Base-by-base conservation (phyloP, 2,113 vertebrate genomes). In the Vicugna pacos region DNA sequence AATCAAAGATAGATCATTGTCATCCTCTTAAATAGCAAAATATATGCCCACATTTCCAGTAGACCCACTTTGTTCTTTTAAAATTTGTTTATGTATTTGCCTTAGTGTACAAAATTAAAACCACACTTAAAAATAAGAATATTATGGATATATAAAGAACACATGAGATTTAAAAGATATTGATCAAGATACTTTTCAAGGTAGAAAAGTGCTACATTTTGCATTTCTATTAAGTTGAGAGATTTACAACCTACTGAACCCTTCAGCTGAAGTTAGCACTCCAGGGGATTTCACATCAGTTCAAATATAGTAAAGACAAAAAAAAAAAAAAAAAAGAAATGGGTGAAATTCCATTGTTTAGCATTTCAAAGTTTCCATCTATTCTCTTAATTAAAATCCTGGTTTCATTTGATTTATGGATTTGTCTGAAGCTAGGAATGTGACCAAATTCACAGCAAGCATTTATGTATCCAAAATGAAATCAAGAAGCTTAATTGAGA, bases 341-440 rank as follows among this genome's bases (percentile, higher is more conserved):
- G 32, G 60, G 46, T 48, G 19, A 96, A 93, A 84, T 94, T 86
- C 28, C 48, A 46, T 89, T 95, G 69, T 95, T 95, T 95, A 95
- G 91, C 87, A 96, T 92, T 95, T 96, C 83, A 97, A 96, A 95
- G 38, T 0, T 83, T 87, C 30, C 24, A 60, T 90, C 56, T 60
- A 58, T 56, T 86, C 46, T 92, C 50, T 89, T 75, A 58, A 85
- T 77, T 91, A 94, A 92, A 93, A 50, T 26, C 15, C 20, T 16
- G 11, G 38, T 80, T 94, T 88, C 69, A 65, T 2, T 42, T 20
- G 77, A 22, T 91, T 95, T 73, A 84, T 50, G 38, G 38, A 96
- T 88, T 91, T 91, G 28, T 92, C 50, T 92, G 70, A 93, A 90
- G 75, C 58, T 38, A 90, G 26, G 20, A 89, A 77, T 80, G 38